Evolutionary conservation across 1,140 invertebrate genomes (phyloP).

Genomic region (Heliothis subflexa): DNA sequence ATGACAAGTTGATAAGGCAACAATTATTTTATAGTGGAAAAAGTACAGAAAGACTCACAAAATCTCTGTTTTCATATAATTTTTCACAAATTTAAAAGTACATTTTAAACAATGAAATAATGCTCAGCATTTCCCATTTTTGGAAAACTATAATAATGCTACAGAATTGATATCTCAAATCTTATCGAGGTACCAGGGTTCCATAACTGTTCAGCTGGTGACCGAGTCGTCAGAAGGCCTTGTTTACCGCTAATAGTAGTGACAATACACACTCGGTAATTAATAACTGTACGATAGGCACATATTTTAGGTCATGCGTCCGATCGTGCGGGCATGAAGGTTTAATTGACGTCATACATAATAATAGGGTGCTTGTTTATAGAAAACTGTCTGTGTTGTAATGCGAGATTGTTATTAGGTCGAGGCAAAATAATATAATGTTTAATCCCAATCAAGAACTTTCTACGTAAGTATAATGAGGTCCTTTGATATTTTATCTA

Average conservation of each 20-base stretch:
- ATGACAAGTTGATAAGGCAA: too few species aligned
- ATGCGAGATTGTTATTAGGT: slow-evolving; percentile 21
- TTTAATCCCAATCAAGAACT: background rate
- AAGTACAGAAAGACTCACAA: too few species aligned
- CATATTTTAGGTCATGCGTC: slow-evolving; percentile 36
- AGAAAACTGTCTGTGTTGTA: slow-evolving; percentile 18
- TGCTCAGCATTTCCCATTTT: too few species aligned
- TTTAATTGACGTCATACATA: slow-evolving; percentile 49
- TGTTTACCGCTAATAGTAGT: slow-evolving; percentile 41
- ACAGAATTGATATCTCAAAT: background rate
- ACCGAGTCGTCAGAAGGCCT: background rate
- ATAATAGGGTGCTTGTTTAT: slow-evolving; percentile 45
- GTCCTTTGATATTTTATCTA: too few species aligned
- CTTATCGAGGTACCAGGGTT: background rate
- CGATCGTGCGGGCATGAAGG: slow-evolving; percentile 12
- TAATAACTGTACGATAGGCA: slow-evolving; percentile 15
- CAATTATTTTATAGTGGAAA: too few species aligned
- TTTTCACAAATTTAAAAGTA: too few species aligned
- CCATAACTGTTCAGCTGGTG: background rate
- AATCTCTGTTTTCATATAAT: too few species aligned
- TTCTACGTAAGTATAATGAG: background rate
- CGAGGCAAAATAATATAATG: background rate
- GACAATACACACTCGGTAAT: slow-evolving; percentile 10
- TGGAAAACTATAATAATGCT: background rate
- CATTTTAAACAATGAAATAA: too few species aligned